These are phyloP conservation scores for Bagarius yarrelli DNA, from an alignment of 2,113 vertebrate genomes.

Conservation along the genomic window DNA sequence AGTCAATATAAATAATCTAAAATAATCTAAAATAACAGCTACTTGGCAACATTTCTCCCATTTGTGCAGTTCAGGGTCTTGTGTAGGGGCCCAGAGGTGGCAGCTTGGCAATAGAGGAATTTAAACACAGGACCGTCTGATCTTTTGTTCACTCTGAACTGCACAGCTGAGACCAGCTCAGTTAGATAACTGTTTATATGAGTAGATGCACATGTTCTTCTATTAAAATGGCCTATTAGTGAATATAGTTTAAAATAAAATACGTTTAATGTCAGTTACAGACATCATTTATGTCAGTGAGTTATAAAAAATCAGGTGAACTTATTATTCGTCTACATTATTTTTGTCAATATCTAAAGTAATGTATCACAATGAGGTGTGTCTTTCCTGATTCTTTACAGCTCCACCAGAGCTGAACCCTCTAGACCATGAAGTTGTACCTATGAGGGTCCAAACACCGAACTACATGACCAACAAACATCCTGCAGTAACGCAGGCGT, in stretches of 20 bases:
- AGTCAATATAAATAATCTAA: background rate
- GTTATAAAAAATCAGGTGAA: background rate
- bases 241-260: no score
- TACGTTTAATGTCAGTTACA: no score
- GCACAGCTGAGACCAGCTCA: background rate
- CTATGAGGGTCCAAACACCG: slow-evolving; percentile 54
- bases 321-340: background rate
- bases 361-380: background rate
- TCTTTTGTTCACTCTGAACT: background rate
- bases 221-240: background rate
- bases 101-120: no score
- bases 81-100: no score
- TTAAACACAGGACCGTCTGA: no score
- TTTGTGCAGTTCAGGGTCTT: no score
- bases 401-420: slow-evolving; percentile 70
- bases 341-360: background rate
- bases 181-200: background rate
- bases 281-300: no score
- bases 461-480: background rate
- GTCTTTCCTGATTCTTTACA: slow-evolving; percentile 38
- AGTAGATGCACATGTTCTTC: background rate
- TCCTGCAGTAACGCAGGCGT: slow-evolving; percentile 27
- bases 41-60: no score
- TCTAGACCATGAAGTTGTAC: slow-evolving; percentile 69
- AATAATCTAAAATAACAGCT: no score